Percentiles rank a stretch among this genome's conserved stretches.
Conservation (phyloP, 2,888 invertebrate genomes). For the Glomeris marginata region DNA sequence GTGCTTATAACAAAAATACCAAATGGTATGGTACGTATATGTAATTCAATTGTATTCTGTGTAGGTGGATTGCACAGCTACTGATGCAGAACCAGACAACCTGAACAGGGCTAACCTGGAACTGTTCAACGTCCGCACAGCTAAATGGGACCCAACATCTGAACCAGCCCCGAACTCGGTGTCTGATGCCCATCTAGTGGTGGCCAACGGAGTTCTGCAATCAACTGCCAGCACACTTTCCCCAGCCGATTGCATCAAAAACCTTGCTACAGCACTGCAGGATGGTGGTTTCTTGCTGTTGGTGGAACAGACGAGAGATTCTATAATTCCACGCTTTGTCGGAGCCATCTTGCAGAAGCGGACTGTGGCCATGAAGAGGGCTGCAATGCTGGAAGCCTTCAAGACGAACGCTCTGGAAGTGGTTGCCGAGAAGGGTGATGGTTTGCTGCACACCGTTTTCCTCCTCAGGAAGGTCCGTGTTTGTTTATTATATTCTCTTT, state of each 20-base stretch:
- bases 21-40: too few relatives aligned
- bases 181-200: conserved; percentile 43
- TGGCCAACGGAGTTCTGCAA: conserved; percentile 44
- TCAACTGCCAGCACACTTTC: conserved; percentile 33
- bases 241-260: conserved; percentile 16
- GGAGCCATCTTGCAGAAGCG: conserved; percentile 15
- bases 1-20: background rate
- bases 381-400: conserved; percentile 16
- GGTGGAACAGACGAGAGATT: conserved; percentile 18
- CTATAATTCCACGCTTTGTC: conserved; percentile 19
- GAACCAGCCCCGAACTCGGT: conserved; percentile 45
- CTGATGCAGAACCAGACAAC: conserved; percentile 40
- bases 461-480: conserved; percentile 50
- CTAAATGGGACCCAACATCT: conserved; percentile 43
- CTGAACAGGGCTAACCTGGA: conserved; percentile 35
- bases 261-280: conserved; percentile 40
- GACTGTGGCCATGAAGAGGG: conserved; percentile 10
- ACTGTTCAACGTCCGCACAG: conserved; percentile 44
- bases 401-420: conserved; percentile 35
- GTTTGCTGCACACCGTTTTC: conserved; percentile 37
- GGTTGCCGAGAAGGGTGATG: conserved; percentile 46
- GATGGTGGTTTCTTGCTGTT: conserved; percentile 51
- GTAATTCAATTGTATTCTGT: conserved; percentile 10
- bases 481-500: too few relatives aligned
- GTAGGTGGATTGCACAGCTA: conserved; percentile 42